Conservation (phyloP, 2,888 invertebrate species). For the Poecilus cupreus region DNA sequence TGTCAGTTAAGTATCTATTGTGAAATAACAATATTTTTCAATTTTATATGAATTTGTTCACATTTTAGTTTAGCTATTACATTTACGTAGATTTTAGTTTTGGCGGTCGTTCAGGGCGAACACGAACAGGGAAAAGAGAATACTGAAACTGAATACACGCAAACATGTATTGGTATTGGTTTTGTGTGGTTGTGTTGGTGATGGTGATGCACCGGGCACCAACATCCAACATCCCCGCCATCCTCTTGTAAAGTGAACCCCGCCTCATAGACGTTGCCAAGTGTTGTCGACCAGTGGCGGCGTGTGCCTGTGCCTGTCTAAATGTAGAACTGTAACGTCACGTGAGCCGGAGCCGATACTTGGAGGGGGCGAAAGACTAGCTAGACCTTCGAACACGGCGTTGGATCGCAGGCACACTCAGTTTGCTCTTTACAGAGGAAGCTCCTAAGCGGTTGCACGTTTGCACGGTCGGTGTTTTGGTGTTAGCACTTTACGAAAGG, state of each 20-base stretch:
- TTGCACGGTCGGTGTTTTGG: slow-evolving; percentile 48
- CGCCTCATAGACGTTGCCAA: slow-evolving; percentile 40
- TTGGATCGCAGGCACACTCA: slow-evolving; percentile 65
- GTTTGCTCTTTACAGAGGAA: slow-evolving; percentile 70
- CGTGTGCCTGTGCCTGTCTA: slow-evolving; percentile 26
- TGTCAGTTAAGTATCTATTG: not conserved
- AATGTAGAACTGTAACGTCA: slow-evolving; percentile 54
- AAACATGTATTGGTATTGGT: too few relatives aligned
- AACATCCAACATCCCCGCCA: not conserved
- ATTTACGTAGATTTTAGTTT: not conserved
- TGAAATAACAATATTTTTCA: not conserved
- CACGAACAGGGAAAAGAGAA: too few relatives aligned
- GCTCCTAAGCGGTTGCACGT: slow-evolving; percentile 64
- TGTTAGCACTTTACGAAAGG: slow-evolving; percentile 30
- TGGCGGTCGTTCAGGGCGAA: slow-evolving; percentile 29
- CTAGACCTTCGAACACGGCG: slow-evolving; percentile 48
- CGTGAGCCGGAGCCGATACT: not conserved
- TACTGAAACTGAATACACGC: too few relatives aligned
- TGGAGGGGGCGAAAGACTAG: slow-evolving; percentile 53
- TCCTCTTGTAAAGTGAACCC: not conserved
- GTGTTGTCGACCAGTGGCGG: slow-evolving; percentile 35
- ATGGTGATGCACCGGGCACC: slow-evolving; percentile 29
- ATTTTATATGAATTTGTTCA: too few relatives aligned
- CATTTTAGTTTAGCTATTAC: too few relatives aligned
- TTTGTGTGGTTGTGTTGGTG: slow-evolving; percentile 30